A percentile compares a stretch with the other conserved stretches of the same genome.
phyloP scores from a whole-genome alignment of 1,140 invertebrate genomes.

The Drosophila orena region DNA sequence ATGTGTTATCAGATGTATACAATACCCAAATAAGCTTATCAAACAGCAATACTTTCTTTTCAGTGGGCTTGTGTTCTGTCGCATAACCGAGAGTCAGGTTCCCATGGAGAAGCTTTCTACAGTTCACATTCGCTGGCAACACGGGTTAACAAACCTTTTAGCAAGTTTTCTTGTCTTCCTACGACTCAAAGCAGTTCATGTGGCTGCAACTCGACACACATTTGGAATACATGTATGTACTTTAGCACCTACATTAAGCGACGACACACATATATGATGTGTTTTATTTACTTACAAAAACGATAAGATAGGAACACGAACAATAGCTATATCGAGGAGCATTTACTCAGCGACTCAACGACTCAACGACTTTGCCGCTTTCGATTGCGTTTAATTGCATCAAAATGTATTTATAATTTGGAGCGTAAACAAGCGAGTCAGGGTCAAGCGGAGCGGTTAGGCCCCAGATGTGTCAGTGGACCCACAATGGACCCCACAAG shows the following conservation, averaged over 20 bases:
- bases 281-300: slow-evolving; percentile 16
- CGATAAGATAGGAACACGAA: slow-evolving; percentile 58
- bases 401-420: slow-evolving; percentile 64
- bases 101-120: slow-evolving; percentile 24
- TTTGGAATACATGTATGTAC: slow-evolving; percentile 22
- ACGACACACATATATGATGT: not conserved
- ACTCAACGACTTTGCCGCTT: slow-evolving; percentile 30
- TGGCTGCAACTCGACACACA: slow-evolving; percentile 33
- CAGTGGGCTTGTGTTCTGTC: slow-evolving; percentile 1
- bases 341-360: slow-evolving; percentile 29
- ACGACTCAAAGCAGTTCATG: slow-evolving; percentile 10
- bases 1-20: slow-evolving; percentile 27
- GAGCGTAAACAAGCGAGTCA: slow-evolving; percentile 37
- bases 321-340: slow-evolving; percentile 19
- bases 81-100: slow-evolving; percentile 22
- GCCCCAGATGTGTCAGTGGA: slow-evolving; percentile 18
- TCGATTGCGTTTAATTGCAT: slow-evolving; percentile 64
- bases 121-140: slow-evolving; percentile 4
- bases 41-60: slow-evolving; percentile 23
- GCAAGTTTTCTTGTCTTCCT: slow-evolving; percentile 19
- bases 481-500: slow-evolving; percentile 55
- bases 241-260: slow-evolving; percentile 1
- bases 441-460: slow-evolving; percentile 40
- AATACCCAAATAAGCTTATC: slow-evolving; percentile 8
- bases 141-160: slow-evolving; percentile 43